Conservation (phyloP, 1,140 invertebrate species). For the Plodia interpunctella region DNA sequence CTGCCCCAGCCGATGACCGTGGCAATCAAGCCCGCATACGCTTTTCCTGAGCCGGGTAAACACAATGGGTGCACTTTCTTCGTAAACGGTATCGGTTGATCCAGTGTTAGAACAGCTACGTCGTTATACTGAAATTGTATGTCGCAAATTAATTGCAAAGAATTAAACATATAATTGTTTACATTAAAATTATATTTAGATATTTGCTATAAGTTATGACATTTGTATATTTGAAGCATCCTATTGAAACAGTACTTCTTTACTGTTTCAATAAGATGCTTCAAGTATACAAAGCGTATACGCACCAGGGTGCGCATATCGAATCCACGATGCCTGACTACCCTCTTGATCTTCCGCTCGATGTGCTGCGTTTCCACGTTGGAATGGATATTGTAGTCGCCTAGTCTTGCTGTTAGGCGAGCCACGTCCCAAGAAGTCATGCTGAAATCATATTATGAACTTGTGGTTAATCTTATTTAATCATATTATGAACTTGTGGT, state of each 20-base stretch:
- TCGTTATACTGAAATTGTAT: constrained; percentile 85
- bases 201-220: too few species aligned
- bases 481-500: background rate
- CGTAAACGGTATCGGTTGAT: constrained; percentile 85
- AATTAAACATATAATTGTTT: background rate
- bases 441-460: constrained; percentile 72
- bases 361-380: constrained; percentile 84
- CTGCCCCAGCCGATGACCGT: constrained; percentile 93
- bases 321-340: constrained; percentile 90
- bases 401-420: constrained; percentile 86
- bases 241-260: too few species aligned
- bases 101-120: constrained; percentile 90
- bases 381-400: constrained; percentile 89
- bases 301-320: constrained; percentile 88
- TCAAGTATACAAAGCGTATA: too few species aligned
- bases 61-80: constrained; percentile 89
- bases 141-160: constrained; percentile 2
- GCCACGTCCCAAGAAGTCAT: constrained; percentile 94
- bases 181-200: too few species aligned
- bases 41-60: constrained; percentile 80
- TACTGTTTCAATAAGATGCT: too few species aligned
- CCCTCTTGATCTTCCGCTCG: constrained; percentile 86
- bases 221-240: too few species aligned
- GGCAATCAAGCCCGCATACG: constrained; percentile 82
- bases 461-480: background rate